phyloP scores from a whole-genome alignment of 2,797 vertebrate genomes.

The Luscinia megarhynchos region DNA sequence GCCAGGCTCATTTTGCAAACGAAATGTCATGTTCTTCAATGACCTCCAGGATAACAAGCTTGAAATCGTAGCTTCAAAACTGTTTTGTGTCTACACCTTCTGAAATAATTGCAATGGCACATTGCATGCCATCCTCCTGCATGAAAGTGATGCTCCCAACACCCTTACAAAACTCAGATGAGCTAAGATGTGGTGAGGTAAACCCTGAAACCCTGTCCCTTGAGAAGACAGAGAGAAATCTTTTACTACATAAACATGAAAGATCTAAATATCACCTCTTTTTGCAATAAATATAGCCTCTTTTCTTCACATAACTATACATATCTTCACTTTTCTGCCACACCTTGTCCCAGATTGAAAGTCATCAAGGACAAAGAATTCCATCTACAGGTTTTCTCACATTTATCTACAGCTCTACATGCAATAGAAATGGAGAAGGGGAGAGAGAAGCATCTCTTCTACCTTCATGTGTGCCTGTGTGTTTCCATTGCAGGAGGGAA shows the following conservation, averaged over 20 bases:
- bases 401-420: neutral
- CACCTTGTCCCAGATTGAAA: neutral
- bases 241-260: neutral
- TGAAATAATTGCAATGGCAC: neutral
- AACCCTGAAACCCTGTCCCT: neutral
- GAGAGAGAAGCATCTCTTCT: neutral
- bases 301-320: neutral
- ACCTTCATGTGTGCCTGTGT: fast-evolving
- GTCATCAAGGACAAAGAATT: neutral
- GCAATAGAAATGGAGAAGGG: fast-evolving
- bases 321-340: neutral
- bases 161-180: neutral
- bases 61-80: neutral
- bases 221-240: neutral
- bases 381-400: neutral
- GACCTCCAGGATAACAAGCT: constrained; percentile 25
- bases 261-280: neutral
- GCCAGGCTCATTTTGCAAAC: neutral
- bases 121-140: neutral
- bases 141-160: neutral
- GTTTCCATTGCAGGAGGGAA: neutral
- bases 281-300: neutral
- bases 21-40: neutral
- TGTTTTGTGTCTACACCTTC: neutral
- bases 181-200: neutral